Base-by-base conservation (phyloP, 1,140 invertebrate genomes). In the Nasonia giraulti region DNA sequence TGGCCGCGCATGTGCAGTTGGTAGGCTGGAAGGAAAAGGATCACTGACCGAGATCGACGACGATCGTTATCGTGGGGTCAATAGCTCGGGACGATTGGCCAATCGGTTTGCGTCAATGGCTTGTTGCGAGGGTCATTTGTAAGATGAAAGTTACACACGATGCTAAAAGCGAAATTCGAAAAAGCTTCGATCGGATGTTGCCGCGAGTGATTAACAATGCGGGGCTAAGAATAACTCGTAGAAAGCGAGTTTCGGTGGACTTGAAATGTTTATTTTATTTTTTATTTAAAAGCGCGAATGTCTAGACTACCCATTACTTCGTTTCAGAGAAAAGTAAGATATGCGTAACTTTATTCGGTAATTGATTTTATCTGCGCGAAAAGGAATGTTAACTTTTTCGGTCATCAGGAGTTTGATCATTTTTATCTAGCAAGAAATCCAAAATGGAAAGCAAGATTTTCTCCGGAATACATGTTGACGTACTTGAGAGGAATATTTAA, bases 21-120 rank as follows among this genome's bases (percentile, higher is more conserved):
- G 20, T 44, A 44, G 20, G 20, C 14, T 33, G 37, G 20, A 40
- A 40, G 47, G 27, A n/a, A 31, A 47, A 80, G 79, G 79, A 80
- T 71, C 79, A 80, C 66, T 79, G 77, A 79, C 77, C 77, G 50
- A 62, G 6, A 79, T 79, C 33, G 17, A 27, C 40, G 73, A 10
- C 17, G 73, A 33, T 75, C 12, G 69, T 62, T 62, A 62, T 62
- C 55, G 20, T 17, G 55, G 17, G 55, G 55, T 62, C 55, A 62
- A 62, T 62, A 62, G 55, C 55, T 62, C 20, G 14, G 14, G 17
- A 20, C 55, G 55, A 62, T 62, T 62, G 55, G 5, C 55, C 55
- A 62, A 62, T 62, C 55, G 55, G 5, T 62, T 62, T 62, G 55
- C 55, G 55, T 62, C 55, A 62, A 62, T 62, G 55, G 55, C 55